Conservation (phyloP, 2,888 invertebrate genomes). For the Agapostemon virescens region DNA sequence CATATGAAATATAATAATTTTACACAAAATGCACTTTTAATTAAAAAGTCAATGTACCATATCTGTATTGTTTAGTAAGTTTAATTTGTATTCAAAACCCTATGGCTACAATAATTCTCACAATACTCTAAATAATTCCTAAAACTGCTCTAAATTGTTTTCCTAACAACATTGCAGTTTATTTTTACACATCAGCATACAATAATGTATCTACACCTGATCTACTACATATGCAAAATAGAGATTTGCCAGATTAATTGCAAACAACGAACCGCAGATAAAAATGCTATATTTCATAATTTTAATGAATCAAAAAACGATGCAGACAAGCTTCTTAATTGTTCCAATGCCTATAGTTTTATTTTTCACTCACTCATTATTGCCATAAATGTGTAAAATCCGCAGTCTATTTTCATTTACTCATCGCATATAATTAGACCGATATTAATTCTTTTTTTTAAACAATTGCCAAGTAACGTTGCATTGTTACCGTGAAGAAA, state of each 20-base stretch:
- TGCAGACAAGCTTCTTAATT: neutral
- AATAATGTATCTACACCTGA: too few species aligned
- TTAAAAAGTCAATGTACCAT: neutral
- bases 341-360: neutral
- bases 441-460: neutral
- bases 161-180: too few species aligned
- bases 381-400: neutral
- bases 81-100: neutral
- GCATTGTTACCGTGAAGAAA: neutral
- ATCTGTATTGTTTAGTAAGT: neutral
- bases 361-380: neutral
- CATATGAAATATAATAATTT: neutral
- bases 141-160: too few species aligned
- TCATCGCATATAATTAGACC: neutral
- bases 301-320: neutral
- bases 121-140: neutral
- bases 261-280: neutral
- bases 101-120: neutral
- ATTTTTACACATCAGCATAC: too few species aligned
- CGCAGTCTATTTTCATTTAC: neutral
- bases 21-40: neutral
- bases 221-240: neutral
- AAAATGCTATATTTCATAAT: too few species aligned
- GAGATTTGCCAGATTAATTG: neutral
- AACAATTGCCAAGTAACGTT: neutral